These are phyloP conservation scores for Papilio polytes DNA, from an alignment of 1,140 invertebrate species.

Conservation along the genomic window DNA sequence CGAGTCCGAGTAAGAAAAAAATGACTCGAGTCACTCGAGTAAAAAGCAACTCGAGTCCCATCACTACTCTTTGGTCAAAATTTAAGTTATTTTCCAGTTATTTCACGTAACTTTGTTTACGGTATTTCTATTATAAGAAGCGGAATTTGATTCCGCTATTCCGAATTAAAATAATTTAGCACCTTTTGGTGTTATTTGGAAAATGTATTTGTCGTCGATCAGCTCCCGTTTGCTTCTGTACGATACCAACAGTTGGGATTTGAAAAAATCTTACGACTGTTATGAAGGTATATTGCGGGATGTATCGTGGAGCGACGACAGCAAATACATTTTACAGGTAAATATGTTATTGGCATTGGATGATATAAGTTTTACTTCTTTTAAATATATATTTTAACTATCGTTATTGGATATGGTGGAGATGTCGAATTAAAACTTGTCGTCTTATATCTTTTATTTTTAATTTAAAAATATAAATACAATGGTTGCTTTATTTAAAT, in stretches of 20 bases:
- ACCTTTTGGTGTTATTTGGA: conserved; percentile 42
- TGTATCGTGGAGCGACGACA: conserved; percentile 80
- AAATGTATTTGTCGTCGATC: conserved; percentile 80
- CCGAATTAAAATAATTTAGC: background rate
- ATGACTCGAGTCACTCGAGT: no score
- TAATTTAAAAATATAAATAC: background rate
- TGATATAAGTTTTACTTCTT: background rate
- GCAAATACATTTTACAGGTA: conserved; percentile 82
- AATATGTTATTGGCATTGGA: conserved; percentile 36
- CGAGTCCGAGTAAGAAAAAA: no score
- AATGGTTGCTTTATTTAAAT: background rate
- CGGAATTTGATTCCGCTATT: conserved; percentile 5
- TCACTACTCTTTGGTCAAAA: conserved; percentile 44
- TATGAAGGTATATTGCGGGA: conserved; percentile 73
- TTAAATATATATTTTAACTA: background rate
- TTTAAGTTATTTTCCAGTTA: conserved; percentile 36
- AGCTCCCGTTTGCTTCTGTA: conserved; percentile 76
- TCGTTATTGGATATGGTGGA: background rate
- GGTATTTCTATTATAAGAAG: conserved; percentile 1
- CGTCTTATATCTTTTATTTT: background rate
- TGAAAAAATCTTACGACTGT: conserved; percentile 73
- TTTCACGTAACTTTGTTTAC: conserved; percentile 16
- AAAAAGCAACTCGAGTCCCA: no score
- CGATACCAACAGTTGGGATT: conserved; percentile 76
- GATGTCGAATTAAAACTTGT: background rate